phyloP scores from a whole-genome alignment of 2,888 invertebrate genomes.

The Thyatira batis region DNA sequence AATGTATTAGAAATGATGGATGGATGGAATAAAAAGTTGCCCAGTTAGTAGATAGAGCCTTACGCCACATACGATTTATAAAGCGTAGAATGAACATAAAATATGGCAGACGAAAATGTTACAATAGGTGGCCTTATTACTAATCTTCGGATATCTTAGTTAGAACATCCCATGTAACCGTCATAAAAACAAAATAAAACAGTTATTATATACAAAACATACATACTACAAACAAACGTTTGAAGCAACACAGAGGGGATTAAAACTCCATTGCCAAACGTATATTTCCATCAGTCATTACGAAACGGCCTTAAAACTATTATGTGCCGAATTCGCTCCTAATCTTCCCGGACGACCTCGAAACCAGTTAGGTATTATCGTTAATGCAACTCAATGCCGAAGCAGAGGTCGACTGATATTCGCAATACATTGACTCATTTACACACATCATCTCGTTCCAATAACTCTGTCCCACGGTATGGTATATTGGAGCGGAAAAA shows the following conservation, averaged over 20 bases:
- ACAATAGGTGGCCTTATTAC: no score
- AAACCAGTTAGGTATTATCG: slow-evolving; percentile 42
- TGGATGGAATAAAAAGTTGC: no score
- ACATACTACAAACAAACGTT: not conserved
- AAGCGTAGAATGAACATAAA: no score
- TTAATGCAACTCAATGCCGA: slow-evolving; percentile 67
- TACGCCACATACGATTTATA: no score
- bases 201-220: no score
- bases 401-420: slow-evolving; percentile 23
- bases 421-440: slow-evolving; percentile 31
- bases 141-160: no score
- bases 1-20: no score
- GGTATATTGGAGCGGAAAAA: not conserved
- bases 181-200: no score
- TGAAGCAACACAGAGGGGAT: slow-evolving; percentile 26
- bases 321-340: slow-evolving; percentile 65
- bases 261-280: slow-evolving; percentile 62
- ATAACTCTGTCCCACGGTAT: slow-evolving; percentile 8
- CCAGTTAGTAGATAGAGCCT: no score
- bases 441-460: slow-evolving; percentile 15
- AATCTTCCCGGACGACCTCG: slow-evolving; percentile 49
- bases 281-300: slow-evolving; percentile 62
- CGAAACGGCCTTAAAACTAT: slow-evolving; percentile 62
- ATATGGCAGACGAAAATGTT: no score
- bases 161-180: no score